Conservation (phyloP, 2,113 vertebrate species). For the Lycaon pictus region DNA sequence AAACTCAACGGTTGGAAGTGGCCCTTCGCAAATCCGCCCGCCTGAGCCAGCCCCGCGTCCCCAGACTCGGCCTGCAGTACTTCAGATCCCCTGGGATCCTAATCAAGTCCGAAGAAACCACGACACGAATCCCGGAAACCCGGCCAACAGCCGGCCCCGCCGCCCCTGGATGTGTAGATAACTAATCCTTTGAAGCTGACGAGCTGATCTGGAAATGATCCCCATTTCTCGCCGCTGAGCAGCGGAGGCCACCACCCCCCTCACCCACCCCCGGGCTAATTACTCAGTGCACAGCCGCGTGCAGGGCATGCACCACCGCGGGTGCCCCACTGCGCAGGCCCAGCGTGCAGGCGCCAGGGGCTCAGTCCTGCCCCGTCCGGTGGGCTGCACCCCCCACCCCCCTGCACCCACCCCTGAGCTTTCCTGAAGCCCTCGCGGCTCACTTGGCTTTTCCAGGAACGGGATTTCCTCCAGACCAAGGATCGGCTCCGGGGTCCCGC, state of each 20-base stretch:
- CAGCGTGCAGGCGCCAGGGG: neutral
- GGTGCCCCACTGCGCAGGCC: neutral
- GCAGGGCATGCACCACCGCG: neutral
- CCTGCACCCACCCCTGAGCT: too few relatives aligned
- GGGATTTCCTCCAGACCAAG: too few relatives aligned
- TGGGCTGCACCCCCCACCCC: neutral
- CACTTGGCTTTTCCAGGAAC: too few relatives aligned
- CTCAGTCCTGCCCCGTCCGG: neutral
- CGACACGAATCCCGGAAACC: neutral
- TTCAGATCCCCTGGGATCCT: neutral
- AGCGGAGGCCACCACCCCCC: too few relatives aligned
- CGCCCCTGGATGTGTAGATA: neutral
- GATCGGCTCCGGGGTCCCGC: too few relatives aligned
- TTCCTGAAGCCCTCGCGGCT: too few relatives aligned
- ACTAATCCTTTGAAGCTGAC: neutral
- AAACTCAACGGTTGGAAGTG: neutral
- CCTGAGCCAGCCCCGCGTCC: neutral
- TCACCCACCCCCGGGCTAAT: neutral
- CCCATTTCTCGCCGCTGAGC: neutral
- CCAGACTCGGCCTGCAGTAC: accelerated
- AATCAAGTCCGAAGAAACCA: neutral
- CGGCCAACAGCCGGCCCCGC: neutral
- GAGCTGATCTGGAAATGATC: accelerated
- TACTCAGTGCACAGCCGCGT: accelerated
- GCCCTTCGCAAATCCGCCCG: neutral